These are phyloP conservation scores for Poecilia gillii DNA, from an alignment of 2,797 vertebrate genomes.

Conservation along the genomic window DNA sequence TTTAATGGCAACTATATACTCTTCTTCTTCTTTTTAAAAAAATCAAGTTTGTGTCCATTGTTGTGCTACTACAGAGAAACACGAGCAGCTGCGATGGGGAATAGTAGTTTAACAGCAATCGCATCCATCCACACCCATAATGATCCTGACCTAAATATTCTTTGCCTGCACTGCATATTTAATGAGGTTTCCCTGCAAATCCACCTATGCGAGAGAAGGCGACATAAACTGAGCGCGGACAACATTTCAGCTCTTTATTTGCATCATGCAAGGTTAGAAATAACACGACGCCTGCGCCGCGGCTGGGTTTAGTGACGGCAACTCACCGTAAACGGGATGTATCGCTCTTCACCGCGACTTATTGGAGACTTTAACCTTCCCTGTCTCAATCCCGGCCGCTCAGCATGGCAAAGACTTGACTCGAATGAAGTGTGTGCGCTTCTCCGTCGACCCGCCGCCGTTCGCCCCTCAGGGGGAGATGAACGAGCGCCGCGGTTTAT, in stretches of 20 bases:
- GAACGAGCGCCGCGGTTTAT: constrained; percentile 49
- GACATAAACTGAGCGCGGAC: background rate
- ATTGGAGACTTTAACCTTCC: constrained; percentile 57
- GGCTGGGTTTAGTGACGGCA: background rate
- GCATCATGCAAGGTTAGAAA: constrained; percentile 42
- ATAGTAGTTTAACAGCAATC: constrained; percentile 35
- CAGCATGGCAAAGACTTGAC: constrained; percentile 78
- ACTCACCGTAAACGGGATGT: constrained; percentile 68
- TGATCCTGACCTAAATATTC: constrained; percentile 72
- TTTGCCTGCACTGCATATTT: constrained; percentile 33
- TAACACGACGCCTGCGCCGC: background rate
- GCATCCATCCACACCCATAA: constrained; percentile 66
- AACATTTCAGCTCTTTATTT: background rate
- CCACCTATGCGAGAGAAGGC: constrained; percentile 4
- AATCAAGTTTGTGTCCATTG: background rate
- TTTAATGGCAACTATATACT: constrained; percentile 10
- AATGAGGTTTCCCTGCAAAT: constrained; percentile 28
- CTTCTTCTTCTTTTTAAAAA: constrained; percentile 6
- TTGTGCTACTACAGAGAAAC: background rate
- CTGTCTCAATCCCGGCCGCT: constrained; percentile 67
- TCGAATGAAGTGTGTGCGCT: constrained; percentile 50
- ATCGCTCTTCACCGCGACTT: constrained; percentile 57
- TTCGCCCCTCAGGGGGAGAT: constrained; percentile 32
- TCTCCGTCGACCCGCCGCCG: constrained; percentile 25
- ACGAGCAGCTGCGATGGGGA: background rate